phyloP scores from a whole-genome alignment of 1,140 invertebrate species.

The Heliconius melpomene region DNA sequence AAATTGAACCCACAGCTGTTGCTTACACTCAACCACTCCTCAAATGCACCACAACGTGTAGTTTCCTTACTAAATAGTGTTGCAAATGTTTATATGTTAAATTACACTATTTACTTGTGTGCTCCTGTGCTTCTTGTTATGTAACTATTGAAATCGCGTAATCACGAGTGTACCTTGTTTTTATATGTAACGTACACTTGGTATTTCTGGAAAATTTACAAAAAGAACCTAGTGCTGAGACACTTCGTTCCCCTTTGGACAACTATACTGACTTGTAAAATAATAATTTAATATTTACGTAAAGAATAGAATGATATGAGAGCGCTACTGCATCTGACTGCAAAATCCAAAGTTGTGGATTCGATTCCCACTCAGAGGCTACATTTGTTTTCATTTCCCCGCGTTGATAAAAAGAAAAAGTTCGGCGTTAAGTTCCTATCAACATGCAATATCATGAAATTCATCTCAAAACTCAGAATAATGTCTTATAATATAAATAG shows the following conservation, averaged over 20 bases:
- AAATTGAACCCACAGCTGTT: background rate
- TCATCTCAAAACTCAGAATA: background rate
- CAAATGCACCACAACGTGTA: background rate
- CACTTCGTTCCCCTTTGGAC: no score
- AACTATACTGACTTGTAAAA: no score
- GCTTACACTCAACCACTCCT: background rate
- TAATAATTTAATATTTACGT: no score
- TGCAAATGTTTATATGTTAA: slow-evolving; percentile 1
- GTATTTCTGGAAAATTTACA: no score
- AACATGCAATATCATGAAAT: background rate
- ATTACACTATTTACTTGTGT: background rate
- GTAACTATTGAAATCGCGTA: background rate
- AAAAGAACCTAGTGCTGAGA: no score
- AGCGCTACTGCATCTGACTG: no score
- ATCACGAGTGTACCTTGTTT: no score
- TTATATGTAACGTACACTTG: no score
- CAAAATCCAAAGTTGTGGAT: no score
- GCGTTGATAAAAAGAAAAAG: background rate
- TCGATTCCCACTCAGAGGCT: no score
- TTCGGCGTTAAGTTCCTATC: background rate
- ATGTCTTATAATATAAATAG: background rate
- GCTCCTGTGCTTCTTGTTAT: background rate
- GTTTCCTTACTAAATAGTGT: background rate
- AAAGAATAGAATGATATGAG: no score
- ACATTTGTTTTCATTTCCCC: no score